Percentiles rank a stretch among this genome's conserved stretches.
Conservation (phyloP, 2,888 invertebrate species). For the Nineta flava region DNA sequence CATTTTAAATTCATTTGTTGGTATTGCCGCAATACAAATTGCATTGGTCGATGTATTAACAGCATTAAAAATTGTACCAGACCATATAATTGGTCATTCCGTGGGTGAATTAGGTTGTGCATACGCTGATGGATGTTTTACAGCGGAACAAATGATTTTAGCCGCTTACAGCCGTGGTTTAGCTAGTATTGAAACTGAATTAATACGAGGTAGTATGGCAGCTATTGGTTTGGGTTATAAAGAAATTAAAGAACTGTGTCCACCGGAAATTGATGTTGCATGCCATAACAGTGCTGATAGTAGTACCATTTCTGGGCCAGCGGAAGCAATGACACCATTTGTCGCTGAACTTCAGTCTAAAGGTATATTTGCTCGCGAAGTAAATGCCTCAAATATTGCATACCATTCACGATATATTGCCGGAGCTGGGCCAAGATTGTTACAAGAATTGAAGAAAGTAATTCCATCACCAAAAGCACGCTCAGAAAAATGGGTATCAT, state of each 20-base stretch:
- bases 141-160: slow-evolving; percentile 64
- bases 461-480: slow-evolving; percentile 50
- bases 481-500: slow-evolving; percentile 68
- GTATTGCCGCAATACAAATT: slow-evolving; percentile 53
- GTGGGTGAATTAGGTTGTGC: slow-evolving; percentile 83
- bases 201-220: slow-evolving; percentile 64
- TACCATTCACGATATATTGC: slow-evolving; percentile 78
- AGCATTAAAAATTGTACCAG: slow-evolving; percentile 25
- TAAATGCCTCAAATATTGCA: slow-evolving; percentile 75
- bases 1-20: slow-evolving; percentile 54
- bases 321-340: slow-evolving; percentile 46
- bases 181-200: slow-evolving; percentile 44
- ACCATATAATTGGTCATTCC: slow-evolving; percentile 44
- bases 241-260: slow-evolving; percentile 34
- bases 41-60: slow-evolving; percentile 30
- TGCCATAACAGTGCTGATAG: slow-evolving; percentile 79
- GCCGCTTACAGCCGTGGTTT: slow-evolving; percentile 62
- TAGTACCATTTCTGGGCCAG: slow-evolving; percentile 81
- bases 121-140: slow-evolving; percentile 78
- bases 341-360: slow-evolving; percentile 48
- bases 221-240: slow-evolving; percentile 41
- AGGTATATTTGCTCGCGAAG: slow-evolving; percentile 66
- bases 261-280: slow-evolving; percentile 64
- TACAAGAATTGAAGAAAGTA: slow-evolving; percentile 43
- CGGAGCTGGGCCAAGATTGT: slow-evolving; percentile 48